Evolutionary conservation across 2,888 invertebrate species (phyloP), one percentile per base, ranked within the genome.

Genomic region (Epirrita christyi): DNA sequence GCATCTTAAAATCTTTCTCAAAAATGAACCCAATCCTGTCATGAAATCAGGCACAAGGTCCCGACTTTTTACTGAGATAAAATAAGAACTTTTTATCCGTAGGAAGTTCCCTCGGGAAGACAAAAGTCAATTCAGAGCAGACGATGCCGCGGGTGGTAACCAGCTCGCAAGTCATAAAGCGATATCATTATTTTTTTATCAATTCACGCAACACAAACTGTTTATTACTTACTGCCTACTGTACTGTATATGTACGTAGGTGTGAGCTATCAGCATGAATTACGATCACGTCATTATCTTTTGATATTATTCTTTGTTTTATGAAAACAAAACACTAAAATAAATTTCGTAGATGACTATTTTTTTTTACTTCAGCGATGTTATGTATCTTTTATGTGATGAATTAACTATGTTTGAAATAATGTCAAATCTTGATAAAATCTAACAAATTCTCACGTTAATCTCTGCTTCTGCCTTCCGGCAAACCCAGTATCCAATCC

Each of bases 171-270:
- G 36, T 42, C 54, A 43, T 54, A 54, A 54, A 54, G 42, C 14
- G 46, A 11, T 41, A 47, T 49, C 36, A 36, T 28, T 21, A 32
- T 32, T 49, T 52, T 41, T 58, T 57, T 58, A 57, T 57, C 47
- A 57, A 34, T 43, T 48, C 21, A 27, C 37, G 47, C 21, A 53
- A 60, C 55, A 61, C 28, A 64, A 64, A 68, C 61, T 63, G 13
- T 51, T 48, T 21, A 48, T 55, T 55, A 43, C 38, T 48, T 48
- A 42, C 38, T 45, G 15, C 55, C 37, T 55, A 48, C 42, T 32
- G 8, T 10, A 32, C 2, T 7, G 21, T 21, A n/a, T n/a, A 21
- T 3, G 21, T 21, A 21, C 21, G 21, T 21, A 21, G 21, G 21
- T 21, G 21, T 21, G 21, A 4, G 21, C 21, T 21, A 21, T 21